phyloP scores from a whole-genome alignment of 2,797 vertebrate genomes.

The Tauraco hartlaubi region DNA sequence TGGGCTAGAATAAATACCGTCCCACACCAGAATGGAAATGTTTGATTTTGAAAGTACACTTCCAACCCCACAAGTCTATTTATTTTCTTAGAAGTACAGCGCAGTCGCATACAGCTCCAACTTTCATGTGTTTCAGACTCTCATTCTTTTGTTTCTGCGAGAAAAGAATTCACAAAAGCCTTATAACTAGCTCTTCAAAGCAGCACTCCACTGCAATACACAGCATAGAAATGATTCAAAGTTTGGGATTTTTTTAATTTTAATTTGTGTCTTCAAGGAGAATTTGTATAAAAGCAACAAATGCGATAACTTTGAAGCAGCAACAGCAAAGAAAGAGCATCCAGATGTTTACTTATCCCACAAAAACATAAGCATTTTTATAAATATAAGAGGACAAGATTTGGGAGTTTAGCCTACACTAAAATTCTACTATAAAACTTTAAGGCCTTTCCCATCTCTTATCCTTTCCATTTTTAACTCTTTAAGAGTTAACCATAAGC shows the following conservation, averaged over 20 bases:
- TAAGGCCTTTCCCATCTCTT: not conserved
- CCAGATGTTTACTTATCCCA: not conserved
- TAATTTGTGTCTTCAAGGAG: not conserved
- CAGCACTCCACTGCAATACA: not conserved
- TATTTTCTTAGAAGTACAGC: not conserved
- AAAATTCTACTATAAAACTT: not conserved
- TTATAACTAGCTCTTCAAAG: not conserved
- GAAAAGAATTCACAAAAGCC: not conserved
- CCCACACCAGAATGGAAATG: not conserved
- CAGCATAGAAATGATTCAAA: accelerated
- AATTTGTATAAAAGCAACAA: slow-evolving; percentile 2
- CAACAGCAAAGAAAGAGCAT: not conserved
- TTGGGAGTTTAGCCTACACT: not conserved
- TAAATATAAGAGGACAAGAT: not conserved
- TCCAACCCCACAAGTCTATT: not conserved
- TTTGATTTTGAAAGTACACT: not conserved
- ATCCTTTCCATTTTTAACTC: not conserved
- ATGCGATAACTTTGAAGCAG: not conserved
- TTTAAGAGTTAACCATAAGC: not conserved
- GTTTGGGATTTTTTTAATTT: not conserved
- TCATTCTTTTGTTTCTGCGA: not conserved
- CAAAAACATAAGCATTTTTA: not conserved
- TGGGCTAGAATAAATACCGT: not conserved
- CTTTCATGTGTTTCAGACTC: not conserved
- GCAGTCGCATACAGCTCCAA: not conserved